phyloP scores from a whole-genome alignment of 2,888 invertebrate species.

The Drosophila peninsularis region DNA sequence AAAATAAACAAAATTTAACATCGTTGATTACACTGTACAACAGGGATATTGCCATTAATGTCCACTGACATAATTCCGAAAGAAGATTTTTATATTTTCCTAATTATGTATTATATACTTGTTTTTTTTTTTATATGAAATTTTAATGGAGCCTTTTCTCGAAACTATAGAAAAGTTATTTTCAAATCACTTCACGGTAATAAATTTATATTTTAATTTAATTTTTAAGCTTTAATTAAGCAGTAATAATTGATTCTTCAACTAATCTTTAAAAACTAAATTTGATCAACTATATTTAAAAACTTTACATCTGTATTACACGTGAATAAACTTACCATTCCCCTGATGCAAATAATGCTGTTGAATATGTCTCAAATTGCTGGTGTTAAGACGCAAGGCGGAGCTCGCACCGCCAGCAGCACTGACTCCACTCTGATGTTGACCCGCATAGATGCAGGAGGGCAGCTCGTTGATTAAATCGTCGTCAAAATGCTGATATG shows the following conservation, averaged over 20 bases:
- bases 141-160: too few species aligned
- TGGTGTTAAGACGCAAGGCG: constrained; percentile 78
- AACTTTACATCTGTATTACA: too few species aligned
- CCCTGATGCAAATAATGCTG: constrained; percentile 84
- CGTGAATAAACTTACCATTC: constrained; percentile 66
- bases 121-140: too few species aligned
- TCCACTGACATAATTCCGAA: not conserved
- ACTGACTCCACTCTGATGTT: constrained; percentile 82
- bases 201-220: too few species aligned
- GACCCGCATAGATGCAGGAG: constrained; percentile 91
- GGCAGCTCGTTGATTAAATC: constrained; percentile 90
- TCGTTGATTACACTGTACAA: not conserved
- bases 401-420: constrained; percentile 49
- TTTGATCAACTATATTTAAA: too few species aligned
- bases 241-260: too few species aligned
- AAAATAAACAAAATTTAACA: constrained; percentile 29
- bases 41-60: not conserved
- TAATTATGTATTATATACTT: too few species aligned
- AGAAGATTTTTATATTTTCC: too few species aligned
- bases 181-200: too few species aligned
- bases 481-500: constrained; percentile 84
- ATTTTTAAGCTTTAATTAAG: too few species aligned
- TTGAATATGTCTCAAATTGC: constrained; percentile 84
- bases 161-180: too few species aligned
- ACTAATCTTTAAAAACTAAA: too few species aligned